Conservation (phyloP, 2,797 vertebrate species). For the Tarsius wallacei region DNA sequence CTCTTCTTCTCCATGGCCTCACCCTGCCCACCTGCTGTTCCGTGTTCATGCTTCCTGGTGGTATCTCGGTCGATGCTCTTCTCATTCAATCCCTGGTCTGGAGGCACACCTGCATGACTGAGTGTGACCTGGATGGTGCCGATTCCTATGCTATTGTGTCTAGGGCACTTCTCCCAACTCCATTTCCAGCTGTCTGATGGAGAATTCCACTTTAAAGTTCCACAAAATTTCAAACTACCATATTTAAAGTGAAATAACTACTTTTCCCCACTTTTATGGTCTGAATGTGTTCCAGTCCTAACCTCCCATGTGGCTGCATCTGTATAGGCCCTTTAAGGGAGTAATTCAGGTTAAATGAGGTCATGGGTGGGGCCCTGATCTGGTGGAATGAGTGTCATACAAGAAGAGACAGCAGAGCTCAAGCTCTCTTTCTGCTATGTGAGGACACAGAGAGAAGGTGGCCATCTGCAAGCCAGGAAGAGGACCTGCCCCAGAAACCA, state of each 20-base stretch:
- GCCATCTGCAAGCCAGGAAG: neutral
- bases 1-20: neutral
- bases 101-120: too few relatives aligned
- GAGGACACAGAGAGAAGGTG: neutral
- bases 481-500: neutral
- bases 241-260: too few relatives aligned
- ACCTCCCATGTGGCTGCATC: neutral
- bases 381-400: neutral
- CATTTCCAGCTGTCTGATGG: neutral
- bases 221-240: neutral
- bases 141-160: neutral
- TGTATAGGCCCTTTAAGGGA: neutral
- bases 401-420: neutral
- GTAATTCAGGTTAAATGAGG: neutral
- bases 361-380: neutral
- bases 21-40: too few relatives aligned
- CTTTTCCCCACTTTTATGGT: neutral
- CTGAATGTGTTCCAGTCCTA: neutral
- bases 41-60: neutral
- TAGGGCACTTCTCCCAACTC: neutral
- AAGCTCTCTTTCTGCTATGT: neutral
- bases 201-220: neutral
- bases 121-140: neutral
- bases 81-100: neutral
- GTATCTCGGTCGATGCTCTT: too few relatives aligned